Evolutionary conservation across 1,140 invertebrate species (phyloP), one percentile per base, ranked within the genome.

Genomic region (Rhopalosiphum padi): DNA sequence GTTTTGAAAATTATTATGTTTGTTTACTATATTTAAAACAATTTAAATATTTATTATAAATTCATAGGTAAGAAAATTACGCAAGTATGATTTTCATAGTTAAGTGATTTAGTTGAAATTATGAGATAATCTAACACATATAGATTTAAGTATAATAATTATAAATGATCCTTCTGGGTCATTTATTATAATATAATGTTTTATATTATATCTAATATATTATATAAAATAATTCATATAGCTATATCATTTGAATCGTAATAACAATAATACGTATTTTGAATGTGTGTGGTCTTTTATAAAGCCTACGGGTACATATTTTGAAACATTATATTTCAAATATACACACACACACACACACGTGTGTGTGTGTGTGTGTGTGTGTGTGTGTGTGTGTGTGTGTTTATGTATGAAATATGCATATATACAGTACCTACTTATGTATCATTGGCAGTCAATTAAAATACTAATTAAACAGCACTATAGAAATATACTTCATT

Each of bases 211-310:
- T 68, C 60, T 68, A 77, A 77, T 77, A n/a, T n/a, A 77, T 77
- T 77, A 5, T 77, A 35, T 77, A 77, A n/a, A n/a, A n/a, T n/a
- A 4, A 15, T 77, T n/a, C n/a, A 25, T 60, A n/a, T 68, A 77
- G 15, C 15, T 87, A 55, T 89, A 55, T 53, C 51, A 89, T 89
- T 89, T 89, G 48, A 41, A 89, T 55, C 25, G 37, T 53, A 48
- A 48, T 46, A 46, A 46, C 11, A 89, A 23, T 22, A 35, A 53
- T 87, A 89, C 9, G 48, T 51, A 23, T 53, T 89, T 53, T 53
- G n/a, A 53, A 35, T 89, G 88, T 89, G 88, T 89, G 88, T 87
- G 86, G 88, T 89, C 88, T 41, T 35, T 30, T 41, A 37, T 37
- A 89, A 15, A 53, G 51, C 88, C 51, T 37, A 37, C 8, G 23